These are phyloP conservation scores for Bombus cullumanus DNA, from an alignment of 1,140 invertebrate genomes.

Conservation along the genomic window DNA sequence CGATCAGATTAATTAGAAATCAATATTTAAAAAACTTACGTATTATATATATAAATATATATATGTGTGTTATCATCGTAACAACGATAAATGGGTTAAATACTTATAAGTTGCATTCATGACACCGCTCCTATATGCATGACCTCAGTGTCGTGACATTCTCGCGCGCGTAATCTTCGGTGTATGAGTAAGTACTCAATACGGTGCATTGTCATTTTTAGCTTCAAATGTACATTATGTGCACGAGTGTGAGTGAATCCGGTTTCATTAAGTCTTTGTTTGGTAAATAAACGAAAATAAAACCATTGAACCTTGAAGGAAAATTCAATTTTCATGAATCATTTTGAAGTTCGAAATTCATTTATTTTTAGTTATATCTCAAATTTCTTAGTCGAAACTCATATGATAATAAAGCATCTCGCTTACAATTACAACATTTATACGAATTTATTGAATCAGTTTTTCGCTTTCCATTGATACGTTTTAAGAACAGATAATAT, in stretches of 20 bases:
- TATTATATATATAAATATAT: neutral
- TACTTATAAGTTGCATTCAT: constrained; percentile 45
- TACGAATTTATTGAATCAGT: neutral
- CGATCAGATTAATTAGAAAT: constrained; percentile 5
- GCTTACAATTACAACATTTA: neutral
- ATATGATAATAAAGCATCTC: neutral
- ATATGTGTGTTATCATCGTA: constrained; percentile 8
- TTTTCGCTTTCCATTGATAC: neutral
- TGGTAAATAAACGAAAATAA: constrained; percentile 8
- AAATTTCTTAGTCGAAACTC: neutral
- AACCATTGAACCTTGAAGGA: constrained; percentile 1
- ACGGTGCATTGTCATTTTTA: constrained; percentile 46
- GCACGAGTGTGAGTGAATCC: constrained; percentile 25
- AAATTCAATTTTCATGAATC: neutral
- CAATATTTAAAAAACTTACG: constrained; percentile 14
- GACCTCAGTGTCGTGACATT: constrained; percentile 56
- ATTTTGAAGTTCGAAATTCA: neutral
- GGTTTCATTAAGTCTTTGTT: constrained; percentile 21
- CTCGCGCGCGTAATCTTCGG: constrained; percentile 48
- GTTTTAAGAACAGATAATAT: too few relatives aligned
- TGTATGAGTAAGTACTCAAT: constrained; percentile 43
- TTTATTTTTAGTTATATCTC: neutral
- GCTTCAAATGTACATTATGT: constrained; percentile 32
- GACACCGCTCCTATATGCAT: constrained; percentile 30
- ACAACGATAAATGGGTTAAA: constrained; percentile 49